A percentile compares a stretch with the other conserved stretches of the same genome.
These are phyloP conservation scores for Drosophila mojavensis DNA, from an alignment of 1,140 invertebrate genomes.

Conservation along the genomic window DNA sequence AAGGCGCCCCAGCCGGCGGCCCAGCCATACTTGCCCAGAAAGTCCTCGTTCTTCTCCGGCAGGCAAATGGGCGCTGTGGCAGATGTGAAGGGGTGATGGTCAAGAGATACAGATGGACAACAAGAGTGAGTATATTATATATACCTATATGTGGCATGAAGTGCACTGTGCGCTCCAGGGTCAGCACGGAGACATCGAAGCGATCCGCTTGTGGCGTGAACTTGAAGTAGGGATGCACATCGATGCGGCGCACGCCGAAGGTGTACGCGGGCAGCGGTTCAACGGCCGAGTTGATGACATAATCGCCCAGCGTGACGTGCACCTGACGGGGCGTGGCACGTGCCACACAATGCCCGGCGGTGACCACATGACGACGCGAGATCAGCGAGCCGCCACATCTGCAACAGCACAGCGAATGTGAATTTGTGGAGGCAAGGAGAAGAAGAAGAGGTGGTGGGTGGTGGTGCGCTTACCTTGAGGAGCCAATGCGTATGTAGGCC, in stretches of 20 bases:
- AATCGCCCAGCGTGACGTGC: conserved; percentile 96
- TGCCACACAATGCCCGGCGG: conserved; percentile 98
- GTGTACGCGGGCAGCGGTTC: conserved; percentile 95
- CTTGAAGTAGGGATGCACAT: conserved; percentile 97
- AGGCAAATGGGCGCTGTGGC: conserved; percentile 93
- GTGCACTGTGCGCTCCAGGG: conserved; percentile 93
- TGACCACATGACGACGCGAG: conserved; percentile 96
- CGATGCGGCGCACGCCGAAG: conserved; percentile 93
- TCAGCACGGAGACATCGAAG: conserved; percentile 96
- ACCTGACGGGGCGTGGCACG: conserved; percentile 94
- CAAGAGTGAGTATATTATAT: background rate
- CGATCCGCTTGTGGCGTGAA: conserved; percentile 96
- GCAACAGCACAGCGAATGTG: conserved; percentile 68
- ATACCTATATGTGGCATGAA: conserved; percentile 94
- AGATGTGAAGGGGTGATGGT: background rate
- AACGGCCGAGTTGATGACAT: conserved; percentile 95
- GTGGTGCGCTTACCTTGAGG: conserved; percentile 86
- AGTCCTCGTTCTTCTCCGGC: conserved; percentile 95
- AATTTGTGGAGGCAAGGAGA: background rate
- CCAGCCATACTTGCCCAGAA: conserved; percentile 95
- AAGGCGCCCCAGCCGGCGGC: conserved; percentile 97
- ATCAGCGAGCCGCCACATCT: conserved; percentile 97
- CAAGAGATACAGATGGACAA: no score
- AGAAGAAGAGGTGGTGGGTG: background rate
- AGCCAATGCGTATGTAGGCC: conserved; percentile 96